Evolutionary conservation across 1,140 invertebrate genomes (phyloP).

Genomic region (Rhopalosiphum padi): DNA sequence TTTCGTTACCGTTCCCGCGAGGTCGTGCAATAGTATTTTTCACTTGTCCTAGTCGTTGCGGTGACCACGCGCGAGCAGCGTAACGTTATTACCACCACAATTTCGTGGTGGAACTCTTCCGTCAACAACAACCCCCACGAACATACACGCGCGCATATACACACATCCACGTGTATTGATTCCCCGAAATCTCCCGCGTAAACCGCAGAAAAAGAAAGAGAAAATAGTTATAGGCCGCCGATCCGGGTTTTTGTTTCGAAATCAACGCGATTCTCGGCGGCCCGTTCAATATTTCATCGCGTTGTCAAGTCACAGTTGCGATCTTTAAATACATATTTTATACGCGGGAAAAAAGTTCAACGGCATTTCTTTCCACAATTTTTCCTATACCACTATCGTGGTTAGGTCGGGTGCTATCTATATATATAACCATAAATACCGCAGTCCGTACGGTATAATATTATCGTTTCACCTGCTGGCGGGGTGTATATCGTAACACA

Average conservation of each 20-base stretch:
- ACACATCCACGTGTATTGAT: too few species aligned
- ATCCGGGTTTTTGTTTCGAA: background rate
- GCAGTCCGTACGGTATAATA: background rate
- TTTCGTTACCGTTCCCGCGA: slow-evolving; percentile 22
- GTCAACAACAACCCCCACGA: too few species aligned
- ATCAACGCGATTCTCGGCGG: background rate
- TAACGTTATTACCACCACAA: background rate
- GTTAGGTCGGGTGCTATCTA: too few species aligned
- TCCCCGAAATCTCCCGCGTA: background rate
- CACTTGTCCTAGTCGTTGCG: background rate
- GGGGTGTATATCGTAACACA: too few species aligned
- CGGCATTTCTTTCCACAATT: background rate
- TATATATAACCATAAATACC: background rate
- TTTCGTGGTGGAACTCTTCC: background rate
- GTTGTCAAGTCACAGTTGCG: background rate
- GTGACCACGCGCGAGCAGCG: background rate
- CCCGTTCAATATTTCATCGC: slow-evolving; percentile 22
- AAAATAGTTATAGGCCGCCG: background rate
- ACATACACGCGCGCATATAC: too few species aligned
- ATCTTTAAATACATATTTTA: background rate
- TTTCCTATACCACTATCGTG: too few species aligned
- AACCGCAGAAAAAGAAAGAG: background rate
- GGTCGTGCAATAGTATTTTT: background rate
- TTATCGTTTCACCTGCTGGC: background rate
- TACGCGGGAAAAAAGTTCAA: background rate